Conservation (phyloP, 1,140 invertebrate genomes). For the Magallana ariakensis region DNA sequence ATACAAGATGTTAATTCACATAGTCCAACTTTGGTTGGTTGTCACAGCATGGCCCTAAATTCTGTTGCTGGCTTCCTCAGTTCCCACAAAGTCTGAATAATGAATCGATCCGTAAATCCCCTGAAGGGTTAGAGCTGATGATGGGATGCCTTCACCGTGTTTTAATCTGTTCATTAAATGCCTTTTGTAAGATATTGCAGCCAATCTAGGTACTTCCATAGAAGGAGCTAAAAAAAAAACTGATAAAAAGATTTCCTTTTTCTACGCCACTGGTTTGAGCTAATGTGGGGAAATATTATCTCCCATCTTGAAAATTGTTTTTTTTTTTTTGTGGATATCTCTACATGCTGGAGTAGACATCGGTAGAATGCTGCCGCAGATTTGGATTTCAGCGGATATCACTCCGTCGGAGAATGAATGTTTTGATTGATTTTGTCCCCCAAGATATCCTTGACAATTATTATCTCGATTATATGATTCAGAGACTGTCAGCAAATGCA, state of each 20-base stretch:
- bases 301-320: not conserved
- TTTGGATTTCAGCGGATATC: not conserved
- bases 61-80: not conserved
- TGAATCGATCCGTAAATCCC: conserved; percentile 21
- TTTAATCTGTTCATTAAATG: conserved; percentile 34
- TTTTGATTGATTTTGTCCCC: conserved; percentile 9
- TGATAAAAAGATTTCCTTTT: conserved; percentile 30
- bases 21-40: not conserved
- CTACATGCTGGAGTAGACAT: not conserved
- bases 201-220: not conserved
- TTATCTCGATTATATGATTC: not conserved
- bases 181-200: conserved; percentile 16
- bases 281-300: conserved; percentile 12
- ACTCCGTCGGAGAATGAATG: not conserved
- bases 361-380: not conserved
- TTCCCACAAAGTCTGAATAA: not conserved
- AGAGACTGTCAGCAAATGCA: not conserved
- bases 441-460: not conserved
- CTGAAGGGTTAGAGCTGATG: not conserved
- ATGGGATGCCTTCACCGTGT: not conserved
- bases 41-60: not conserved
- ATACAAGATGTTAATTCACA: not conserved
- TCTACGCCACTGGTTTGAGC: not conserved
- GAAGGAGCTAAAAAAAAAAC: conserved; percentile 2
- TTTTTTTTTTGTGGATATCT: not conserved